Evolutionary conservation across 2,113 vertebrate species (phyloP), one percentile per base, ranked within the genome.

Genomic region (Aptenodytes forsteri): DNA sequence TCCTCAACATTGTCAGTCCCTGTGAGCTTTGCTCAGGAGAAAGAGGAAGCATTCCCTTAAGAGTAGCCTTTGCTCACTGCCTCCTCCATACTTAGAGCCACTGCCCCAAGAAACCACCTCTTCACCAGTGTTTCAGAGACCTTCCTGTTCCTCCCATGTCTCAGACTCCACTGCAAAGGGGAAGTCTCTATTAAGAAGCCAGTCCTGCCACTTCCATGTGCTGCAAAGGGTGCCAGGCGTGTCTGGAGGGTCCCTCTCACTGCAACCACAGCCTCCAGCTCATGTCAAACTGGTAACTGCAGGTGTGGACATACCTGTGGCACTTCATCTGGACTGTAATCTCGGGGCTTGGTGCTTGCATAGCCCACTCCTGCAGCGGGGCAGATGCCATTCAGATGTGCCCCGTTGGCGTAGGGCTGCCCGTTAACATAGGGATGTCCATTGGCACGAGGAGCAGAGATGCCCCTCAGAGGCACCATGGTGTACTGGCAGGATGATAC

Each of bases 401-500:
- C 42, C 38, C 97, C 93, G 1, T 95, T 98, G 78, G 98, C 44
- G 0, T 98, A 99, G 96, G 98, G 98, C 88, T 98, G 99, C n/a
- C 98, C 88, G 0, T 97, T 98, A 55, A 98, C 81, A 2, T 98
- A 99, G 91, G 98, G 98, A 62, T 98, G 99, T 18, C 99, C 98
- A 1, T 42, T 98, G 95, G 95, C 92, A 76, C 87, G 97, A 73
- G 96, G 96, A 88, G 98, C 97, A 10, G 99, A 97, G 64, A 98
- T 97, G 26, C 99, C 99, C 90, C 99, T 98, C 72, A 99, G 97
- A 2, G 99, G 99, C 29, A 99, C 99, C 99, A 99, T 99, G 47
- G 99, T 99, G 96, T 99, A 99, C 87, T 99, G 99, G 96, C 99
- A 99, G 23, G 99, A 99, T 0, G 99, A 98, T 17, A 99, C 94